Base-by-base conservation (phyloP, 1,140 invertebrate genomes). In the Daktulosphaira vitifoliae region DNA sequence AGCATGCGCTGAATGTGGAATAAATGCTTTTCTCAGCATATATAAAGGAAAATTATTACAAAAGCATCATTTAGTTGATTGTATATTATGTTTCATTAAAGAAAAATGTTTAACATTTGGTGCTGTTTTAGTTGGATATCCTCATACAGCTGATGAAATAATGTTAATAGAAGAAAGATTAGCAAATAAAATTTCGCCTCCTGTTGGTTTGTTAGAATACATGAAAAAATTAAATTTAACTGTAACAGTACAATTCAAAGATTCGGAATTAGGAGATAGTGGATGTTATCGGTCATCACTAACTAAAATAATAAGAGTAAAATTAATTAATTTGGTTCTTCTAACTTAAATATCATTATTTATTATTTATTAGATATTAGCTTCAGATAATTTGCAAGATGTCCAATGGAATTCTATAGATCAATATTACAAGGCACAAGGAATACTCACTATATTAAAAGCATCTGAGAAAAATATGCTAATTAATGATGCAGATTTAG, bases 91-190 rank as follows among this genome's bases (percentile, higher is more conserved):
- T 29, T 62, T 46, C 15, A 29, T 62, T 15, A 62, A 46, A 20
- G 16, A 33, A 13, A 48, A 62, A 15, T 9, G 29, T 3, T 0
- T 22, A 25, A 0, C 1, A 13, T 25, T 13, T 18, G 56, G 56
- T 33, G 26, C 7, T 20, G 42, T 62, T 18, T 11, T 62, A 3
- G 7, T 48, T 3, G 56, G 26, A 8, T 48, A 46, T 48, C 13
- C 1, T 6, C 5, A 33, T 33, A 33, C 29, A 15, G 16, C 16
- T 26, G 56, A 62, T 29, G 26, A 62, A 5, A 46, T 62, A 62
- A 48, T 48, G 5, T 20, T 22, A n/a, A 3, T 62, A 3, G 56
- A 62, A 62, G 56, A 62, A 29, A 62, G 56, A 9, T 33, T 62
- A 2, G 44, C 56, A 4, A 46, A 62, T 20, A 62, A 46, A 6